Evolutionary conservation across 2,797 vertebrate species (phyloP).

Genomic region (Pseudochirops corinnae): DNA sequence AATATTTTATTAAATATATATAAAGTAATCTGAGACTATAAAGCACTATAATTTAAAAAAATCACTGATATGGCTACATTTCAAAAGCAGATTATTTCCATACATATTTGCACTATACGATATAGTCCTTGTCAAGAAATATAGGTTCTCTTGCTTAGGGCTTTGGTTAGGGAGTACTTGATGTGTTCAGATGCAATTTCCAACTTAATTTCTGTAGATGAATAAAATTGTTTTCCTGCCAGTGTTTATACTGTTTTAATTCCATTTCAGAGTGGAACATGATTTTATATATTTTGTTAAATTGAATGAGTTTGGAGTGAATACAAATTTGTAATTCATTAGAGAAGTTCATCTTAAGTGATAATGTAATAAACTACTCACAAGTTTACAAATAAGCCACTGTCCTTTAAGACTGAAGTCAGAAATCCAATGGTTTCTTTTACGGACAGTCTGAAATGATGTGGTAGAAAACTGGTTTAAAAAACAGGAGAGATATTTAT

Average conservation of each 20-base stretch:
- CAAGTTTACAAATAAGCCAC: conserved; percentile 37
- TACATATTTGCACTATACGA: neutral
- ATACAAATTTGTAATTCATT: conserved; percentile 51
- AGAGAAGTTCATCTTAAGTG: conserved; percentile 50
- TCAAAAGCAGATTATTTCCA: neutral
- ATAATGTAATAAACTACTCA: conserved; percentile 55
- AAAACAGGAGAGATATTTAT: conserved; percentile 24
- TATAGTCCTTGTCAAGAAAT: conserved; percentile 19
- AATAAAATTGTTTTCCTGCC: conserved; percentile 50
- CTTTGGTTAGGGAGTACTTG: conserved; percentile 2
- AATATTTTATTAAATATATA: neutral
- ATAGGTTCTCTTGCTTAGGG: neutral
- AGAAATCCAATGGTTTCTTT: neutral
- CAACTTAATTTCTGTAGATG: conserved; percentile 25
- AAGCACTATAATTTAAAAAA: neutral
- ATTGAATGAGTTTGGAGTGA: conserved; percentile 59
- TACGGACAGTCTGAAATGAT: conserved; percentile 37
- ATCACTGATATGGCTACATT: neutral
- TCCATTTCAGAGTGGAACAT: conserved; percentile 53
- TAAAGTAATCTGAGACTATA: neutral
- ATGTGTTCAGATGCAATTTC: neutral
- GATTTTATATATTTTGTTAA: conserved; percentile 47
- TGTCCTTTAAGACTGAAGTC: conserved; percentile 24
- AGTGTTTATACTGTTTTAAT: conserved; percentile 44
- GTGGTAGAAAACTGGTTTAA: conserved; percentile 4